Evolutionary conservation across 2,888 invertebrate genomes (phyloP).

Genomic region (Stenotaenia linearis): DNA sequence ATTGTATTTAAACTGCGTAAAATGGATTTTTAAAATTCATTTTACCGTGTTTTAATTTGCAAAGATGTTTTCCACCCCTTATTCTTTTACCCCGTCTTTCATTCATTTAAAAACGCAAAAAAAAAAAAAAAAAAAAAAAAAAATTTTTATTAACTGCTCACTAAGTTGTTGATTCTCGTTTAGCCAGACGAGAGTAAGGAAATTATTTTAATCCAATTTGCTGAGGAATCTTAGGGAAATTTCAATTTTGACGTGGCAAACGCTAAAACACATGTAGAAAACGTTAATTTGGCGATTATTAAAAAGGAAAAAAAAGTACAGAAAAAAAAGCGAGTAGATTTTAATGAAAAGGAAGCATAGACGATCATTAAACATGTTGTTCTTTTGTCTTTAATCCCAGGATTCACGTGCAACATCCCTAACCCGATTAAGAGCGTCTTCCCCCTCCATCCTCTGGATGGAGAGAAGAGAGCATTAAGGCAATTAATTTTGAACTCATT

Average conservation of each 20-base stretch:
- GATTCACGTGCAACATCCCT: constrained; percentile 15
- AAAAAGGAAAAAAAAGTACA: neutral
- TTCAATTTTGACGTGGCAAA: neutral
- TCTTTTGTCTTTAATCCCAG: constrained; percentile 26
- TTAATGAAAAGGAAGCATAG: constrained; percentile 3
- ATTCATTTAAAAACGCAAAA: constrained; percentile 14
- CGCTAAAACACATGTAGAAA: neutral
- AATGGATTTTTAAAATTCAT: constrained; percentile 11
- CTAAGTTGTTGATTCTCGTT: constrained; percentile 23
- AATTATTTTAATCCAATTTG: constrained; percentile 24
- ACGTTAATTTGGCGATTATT: neutral
- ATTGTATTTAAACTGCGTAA: constrained; percentile 13
- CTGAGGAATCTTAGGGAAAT: no score
- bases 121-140: no score
- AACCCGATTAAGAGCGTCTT: constrained; percentile 29
- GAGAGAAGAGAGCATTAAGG: constrained; percentile 31
- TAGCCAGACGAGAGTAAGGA: neutral
- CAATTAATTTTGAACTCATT: constrained; percentile 34
- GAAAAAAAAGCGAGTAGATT: neutral
- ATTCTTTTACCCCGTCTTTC: neutral
- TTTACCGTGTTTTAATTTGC: constrained; percentile 12
- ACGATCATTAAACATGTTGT: constrained; percentile 26
- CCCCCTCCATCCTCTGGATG: constrained; percentile 3
- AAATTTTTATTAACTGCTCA: constrained; percentile 10
- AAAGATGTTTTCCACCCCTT: neutral